phyloP scores from a whole-genome alignment of 2,888 invertebrate species.

The Tetropium fuscum region DNA sequence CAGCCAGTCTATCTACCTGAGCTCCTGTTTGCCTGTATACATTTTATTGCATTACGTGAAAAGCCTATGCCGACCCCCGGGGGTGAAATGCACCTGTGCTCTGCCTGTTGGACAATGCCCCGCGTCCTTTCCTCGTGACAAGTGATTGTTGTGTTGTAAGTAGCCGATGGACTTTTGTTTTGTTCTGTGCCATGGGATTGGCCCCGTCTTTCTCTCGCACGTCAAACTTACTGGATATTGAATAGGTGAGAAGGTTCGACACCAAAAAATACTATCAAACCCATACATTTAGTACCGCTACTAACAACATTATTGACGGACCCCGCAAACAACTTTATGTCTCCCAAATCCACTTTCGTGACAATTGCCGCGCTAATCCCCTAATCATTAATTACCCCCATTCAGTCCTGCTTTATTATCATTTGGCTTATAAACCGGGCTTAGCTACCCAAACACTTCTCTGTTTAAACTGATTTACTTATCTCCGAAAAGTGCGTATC shows the following conservation, averaged over 20 bases:
- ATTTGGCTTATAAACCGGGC: conserved; percentile 17
- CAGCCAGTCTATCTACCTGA: conserved; percentile 33
- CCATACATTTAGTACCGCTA: background rate
- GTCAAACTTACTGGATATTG: too few species aligned
- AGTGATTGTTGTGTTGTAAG: conserved; percentile 23
- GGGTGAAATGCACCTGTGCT: conserved; percentile 29
- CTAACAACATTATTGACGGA: too few species aligned
- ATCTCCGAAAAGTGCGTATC: conserved; percentile 15
- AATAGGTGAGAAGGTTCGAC: too few species aligned
- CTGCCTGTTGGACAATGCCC: conserved; percentile 24
- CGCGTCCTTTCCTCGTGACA: conserved; percentile 17
- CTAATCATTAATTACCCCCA: too few species aligned
- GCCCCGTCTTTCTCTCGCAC: conserved; percentile 24
- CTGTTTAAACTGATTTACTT: conserved; percentile 12
- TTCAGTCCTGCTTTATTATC: too few species aligned
- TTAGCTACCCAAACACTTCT: conserved; percentile 21
- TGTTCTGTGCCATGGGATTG: conserved; percentile 36
- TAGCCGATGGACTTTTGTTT: conserved; percentile 18
- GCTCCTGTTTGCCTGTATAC: conserved; percentile 27
- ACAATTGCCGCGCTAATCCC: too few species aligned
- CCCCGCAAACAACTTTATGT: too few species aligned
- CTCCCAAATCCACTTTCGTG: too few species aligned
- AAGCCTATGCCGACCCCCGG: conserved; percentile 19
- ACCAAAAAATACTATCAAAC: too few species aligned
- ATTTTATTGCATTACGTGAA: conserved; percentile 25